Evolutionary conservation across 1,140 invertebrate genomes (phyloP), one percentile per base, ranked within the genome.

Genomic region (Nymphalis io): DNA sequence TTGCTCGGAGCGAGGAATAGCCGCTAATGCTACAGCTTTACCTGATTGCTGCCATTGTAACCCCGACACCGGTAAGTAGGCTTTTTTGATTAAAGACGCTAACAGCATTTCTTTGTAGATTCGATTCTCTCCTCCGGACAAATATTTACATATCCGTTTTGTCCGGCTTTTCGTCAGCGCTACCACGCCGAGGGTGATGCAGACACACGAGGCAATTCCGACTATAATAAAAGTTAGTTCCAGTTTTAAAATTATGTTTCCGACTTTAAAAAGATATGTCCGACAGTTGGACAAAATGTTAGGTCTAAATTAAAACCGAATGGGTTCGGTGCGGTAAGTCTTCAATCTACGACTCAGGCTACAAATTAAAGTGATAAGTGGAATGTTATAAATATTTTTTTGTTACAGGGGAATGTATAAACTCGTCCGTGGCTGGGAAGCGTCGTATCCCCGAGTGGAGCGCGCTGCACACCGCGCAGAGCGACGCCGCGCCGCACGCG

Each of bases 391-490:
- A 11, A 21, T 4, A 42, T 39, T 33, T n/a, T n/a, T 18, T 12
- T 2, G 0, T 58, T 20, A 18, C 72, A 95, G 95, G 94, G 74
- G 93, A 94, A 69, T 95, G 95, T 77, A 93, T 93, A 80, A 95
- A 94, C 77, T 94, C 94, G n/a, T 95, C 95, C 0, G 94, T 95
- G 16, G 95, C 95, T 27, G 95, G 95, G 20, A 96, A 96, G 79
- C 92, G 95, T n/a, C 92, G 95, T 51, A 96, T 95, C 53, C 94
- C 95, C 1, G 94, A 73, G 92, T 94, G 73, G 93, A 93, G 77
- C 83, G 87, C 80, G 62, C 70, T 83, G 69, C 84, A 76, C 80
- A 82, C 85, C 85, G 92, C 76, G 76, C 75, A 83, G 80, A 82
- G 82, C 81, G 79, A 88, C 73, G 85, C 76, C 33, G 62, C 73